Percentiles rank a stretch among this genome's conserved stretches.
Evolutionary conservation across 2,888 invertebrate genomes (phyloP).

Genomic region (Sinelater perroti): DNA sequence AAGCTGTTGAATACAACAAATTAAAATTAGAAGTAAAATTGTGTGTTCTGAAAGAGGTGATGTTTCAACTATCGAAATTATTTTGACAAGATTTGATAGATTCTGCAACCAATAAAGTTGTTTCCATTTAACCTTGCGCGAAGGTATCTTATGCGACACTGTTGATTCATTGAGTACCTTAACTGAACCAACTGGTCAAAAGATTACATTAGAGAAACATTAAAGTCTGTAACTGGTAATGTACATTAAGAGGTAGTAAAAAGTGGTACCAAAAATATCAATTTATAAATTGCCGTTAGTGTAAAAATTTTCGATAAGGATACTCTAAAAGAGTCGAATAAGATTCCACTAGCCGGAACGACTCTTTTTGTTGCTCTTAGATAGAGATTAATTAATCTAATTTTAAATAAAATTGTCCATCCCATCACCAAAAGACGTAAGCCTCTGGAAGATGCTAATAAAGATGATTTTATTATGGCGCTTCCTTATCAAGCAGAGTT

Average conservation of each 20-base stretch:
- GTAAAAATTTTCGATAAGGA: conserved; percentile 69
- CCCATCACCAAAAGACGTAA: conserved; percentile 75
- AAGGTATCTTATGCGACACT: conserved; percentile 89
- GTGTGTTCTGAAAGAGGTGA: conserved; percentile 86
- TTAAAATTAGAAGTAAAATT: conserved; percentile 79
- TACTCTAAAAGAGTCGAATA: conserved; percentile 57
- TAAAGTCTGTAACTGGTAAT: conserved; percentile 75
- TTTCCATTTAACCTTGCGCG: conserved; percentile 77
- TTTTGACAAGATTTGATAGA: conserved; percentile 87
- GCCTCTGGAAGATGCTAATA: conserved; percentile 74
- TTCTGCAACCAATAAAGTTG: conserved; percentile 73
- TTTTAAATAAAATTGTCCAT: conserved; percentile 73
- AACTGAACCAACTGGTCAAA: conserved; percentile 67
- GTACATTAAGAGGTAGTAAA: conserved; percentile 74
- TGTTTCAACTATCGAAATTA: conserved; percentile 82
- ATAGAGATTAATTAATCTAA: conserved; percentile 74
- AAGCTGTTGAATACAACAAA: conserved; percentile 76
- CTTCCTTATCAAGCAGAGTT: conserved; percentile 77
- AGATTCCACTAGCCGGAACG: conserved; percentile 83
- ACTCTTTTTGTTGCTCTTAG: conserved; percentile 82
- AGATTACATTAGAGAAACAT: conserved; percentile 78
- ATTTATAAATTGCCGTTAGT: conserved; percentile 76
- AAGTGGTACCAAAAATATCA: conserved; percentile 69
- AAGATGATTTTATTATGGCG: conserved; percentile 80
- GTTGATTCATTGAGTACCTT: conserved; percentile 83